Evolutionary conservation across 2,113 vertebrate species (phyloP).

Genomic region (Phyllopteryx taeniolatus): DNA sequence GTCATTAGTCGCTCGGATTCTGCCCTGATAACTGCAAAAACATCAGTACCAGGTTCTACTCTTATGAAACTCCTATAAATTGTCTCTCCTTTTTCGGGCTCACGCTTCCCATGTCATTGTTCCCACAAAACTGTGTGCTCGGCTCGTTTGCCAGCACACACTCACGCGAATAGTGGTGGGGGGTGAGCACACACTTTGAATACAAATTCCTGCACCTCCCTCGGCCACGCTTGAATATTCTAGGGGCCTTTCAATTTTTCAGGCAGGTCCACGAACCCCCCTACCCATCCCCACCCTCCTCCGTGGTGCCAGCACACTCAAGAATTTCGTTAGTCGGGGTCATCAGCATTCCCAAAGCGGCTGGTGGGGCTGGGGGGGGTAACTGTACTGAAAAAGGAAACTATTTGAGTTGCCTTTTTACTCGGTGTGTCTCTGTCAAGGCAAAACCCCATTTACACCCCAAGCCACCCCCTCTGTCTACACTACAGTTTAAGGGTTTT

Average conservation of each 20-base stretch:
- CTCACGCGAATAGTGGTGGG: slow-evolving; percentile 7
- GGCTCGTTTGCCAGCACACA: slow-evolving; percentile 55
- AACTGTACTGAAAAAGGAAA: slow-evolving; percentile 48
- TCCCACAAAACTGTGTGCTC: slow-evolving; percentile 39
- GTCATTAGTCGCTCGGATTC: slow-evolving; percentile 55
- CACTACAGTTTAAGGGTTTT: slow-evolving; percentile 32
- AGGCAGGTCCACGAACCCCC: slow-evolving; percentile 58
- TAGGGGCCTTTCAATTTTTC: slow-evolving; percentile 65
- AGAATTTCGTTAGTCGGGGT: slow-evolving; percentile 62
- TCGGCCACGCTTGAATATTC: slow-evolving; percentile 65
- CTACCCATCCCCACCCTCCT: slow-evolving; percentile 3
- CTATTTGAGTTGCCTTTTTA: slow-evolving; percentile 56
- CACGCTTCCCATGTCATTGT: slow-evolving; percentile 21
- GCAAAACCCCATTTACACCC: background rate
- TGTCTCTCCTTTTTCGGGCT: slow-evolving; percentile 31
- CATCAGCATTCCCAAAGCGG: slow-evolving; percentile 50
- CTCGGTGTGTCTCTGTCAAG: slow-evolving; percentile 22
- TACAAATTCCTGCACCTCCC: slow-evolving; percentile 47
- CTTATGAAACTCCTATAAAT: slow-evolving; percentile 55
- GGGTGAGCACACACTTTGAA: slow-evolving; percentile 34
- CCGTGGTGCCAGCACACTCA: slow-evolving; percentile 47
- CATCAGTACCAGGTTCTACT: slow-evolving; percentile 24
- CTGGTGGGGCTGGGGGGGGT: slow-evolving; percentile 23
- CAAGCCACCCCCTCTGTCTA: slow-evolving; percentile 17
- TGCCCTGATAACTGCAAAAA: slow-evolving; percentile 31